Percentiles rank a stretch among this genome's conserved stretches.
These are phyloP conservation scores for Microcaecilia unicolor DNA, from an alignment of 2,797 vertebrate species.

Conservation along the genomic window DNA sequence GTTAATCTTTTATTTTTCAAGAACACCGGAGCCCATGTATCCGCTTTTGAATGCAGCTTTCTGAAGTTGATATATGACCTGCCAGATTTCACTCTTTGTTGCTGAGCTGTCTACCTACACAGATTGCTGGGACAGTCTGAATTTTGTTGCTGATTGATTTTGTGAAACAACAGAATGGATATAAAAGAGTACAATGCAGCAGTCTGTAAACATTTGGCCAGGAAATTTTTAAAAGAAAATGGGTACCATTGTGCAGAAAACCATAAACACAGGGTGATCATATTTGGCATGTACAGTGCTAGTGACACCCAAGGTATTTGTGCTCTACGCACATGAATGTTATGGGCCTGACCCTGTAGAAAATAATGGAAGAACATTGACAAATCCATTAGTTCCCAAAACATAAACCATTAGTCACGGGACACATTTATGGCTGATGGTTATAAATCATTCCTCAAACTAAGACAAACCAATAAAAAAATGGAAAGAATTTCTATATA, in stretches of 20 bases:
- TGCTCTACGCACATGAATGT: background rate
- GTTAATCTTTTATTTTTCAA: slow-evolving; percentile 10
- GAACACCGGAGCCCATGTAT: slow-evolving; percentile 9
- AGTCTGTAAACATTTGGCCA: background rate
- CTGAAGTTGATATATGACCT: slow-evolving; percentile 8
- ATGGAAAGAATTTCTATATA: background rate
- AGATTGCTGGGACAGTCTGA: background rate
- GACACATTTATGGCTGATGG: background rate
- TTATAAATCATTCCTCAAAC: background rate
- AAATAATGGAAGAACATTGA: slow-evolving; percentile 4
- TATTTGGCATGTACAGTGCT: background rate
- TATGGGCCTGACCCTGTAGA: background rate
- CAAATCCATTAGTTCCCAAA: background rate
- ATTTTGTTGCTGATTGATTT: background rate
- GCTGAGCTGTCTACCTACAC: background rate
- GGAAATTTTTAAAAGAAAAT: background rate
- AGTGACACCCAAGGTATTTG: background rate
- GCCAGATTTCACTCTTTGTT: slow-evolving; percentile 1
- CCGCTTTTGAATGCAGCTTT: background rate
- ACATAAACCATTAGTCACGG: background rate
- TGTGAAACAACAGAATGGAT: background rate
- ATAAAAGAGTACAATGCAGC: too few relatives aligned
- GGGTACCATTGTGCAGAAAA: background rate
- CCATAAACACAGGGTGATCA: background rate
- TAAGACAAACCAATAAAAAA: background rate